Conservation (phyloP, 2,888 invertebrate genomes). For the Choreutis nemorana region DNA sequence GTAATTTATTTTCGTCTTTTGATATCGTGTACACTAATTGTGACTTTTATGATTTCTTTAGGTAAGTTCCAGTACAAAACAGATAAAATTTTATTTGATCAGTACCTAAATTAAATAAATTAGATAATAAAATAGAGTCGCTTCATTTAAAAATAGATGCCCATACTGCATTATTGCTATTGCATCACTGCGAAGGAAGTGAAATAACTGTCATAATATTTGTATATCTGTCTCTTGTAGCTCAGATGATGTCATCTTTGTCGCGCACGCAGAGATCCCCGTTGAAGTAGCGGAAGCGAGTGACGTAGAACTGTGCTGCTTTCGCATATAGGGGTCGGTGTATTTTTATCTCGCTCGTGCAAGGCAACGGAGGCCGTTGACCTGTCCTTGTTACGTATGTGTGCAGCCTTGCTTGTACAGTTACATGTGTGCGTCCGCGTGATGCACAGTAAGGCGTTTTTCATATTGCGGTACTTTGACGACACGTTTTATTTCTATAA, state of each 20-base stretch:
- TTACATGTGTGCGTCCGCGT: slow-evolving; percentile 41
- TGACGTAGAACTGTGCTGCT: slow-evolving; percentile 24
- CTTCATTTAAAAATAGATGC: slow-evolving; percentile 56
- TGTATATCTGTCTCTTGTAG: slow-evolving; percentile 48
- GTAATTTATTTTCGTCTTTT: too few relatives aligned
- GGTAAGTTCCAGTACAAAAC: too few relatives aligned
- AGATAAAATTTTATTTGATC: too few relatives aligned
- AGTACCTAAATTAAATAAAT: too few relatives aligned
- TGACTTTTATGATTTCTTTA: too few relatives aligned
- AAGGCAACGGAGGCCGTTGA: slow-evolving; percentile 65
- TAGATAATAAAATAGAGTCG: slow-evolving; percentile 39
- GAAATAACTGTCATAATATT: slow-evolving; percentile 65
- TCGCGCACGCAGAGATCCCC: slow-evolving; percentile 36
- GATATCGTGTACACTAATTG: too few relatives aligned
- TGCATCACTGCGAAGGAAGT: slow-evolving; percentile 65
- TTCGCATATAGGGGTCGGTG: slow-evolving; percentile 19
- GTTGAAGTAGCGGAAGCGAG: slow-evolving; percentile 29
- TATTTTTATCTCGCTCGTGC: slow-evolving; percentile 41
- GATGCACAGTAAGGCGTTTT: slow-evolving; percentile 59
- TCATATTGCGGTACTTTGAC: too few relatives aligned
- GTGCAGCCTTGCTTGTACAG: slow-evolving; percentile 65
- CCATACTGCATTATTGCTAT: slow-evolving; percentile 48
- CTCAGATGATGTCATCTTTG: slow-evolving; percentile 38
- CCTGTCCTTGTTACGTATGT: slow-evolving; percentile 62
- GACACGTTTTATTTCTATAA: too few relatives aligned